Base-by-base conservation (phyloP, 1,140 invertebrate genomes). In the Rhyzopertha dominica region DNA sequence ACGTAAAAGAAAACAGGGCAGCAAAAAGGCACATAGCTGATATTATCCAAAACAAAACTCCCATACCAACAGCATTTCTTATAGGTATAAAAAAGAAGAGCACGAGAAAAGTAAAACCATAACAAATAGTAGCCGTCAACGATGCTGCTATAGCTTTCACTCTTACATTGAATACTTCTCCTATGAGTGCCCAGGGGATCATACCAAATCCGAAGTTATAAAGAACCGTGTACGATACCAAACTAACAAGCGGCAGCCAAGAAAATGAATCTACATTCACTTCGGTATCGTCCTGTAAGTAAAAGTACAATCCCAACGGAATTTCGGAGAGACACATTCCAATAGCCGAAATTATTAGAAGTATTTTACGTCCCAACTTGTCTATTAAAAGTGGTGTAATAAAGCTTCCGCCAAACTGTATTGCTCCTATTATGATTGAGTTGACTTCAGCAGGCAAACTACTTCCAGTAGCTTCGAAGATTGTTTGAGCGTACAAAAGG, bases 131-230 rank as follows among this genome's bases (percentile, higher is more conserved):
- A 0, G 87, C 80, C 0, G 84, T 82, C 4, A 90, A 70, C 0
- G 84, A 77, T 1, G 82, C 81, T 1, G 85, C 87, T 2, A 78
- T 67, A 0, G 84, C 80, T 59, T 87, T 84, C 1, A 87, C 79
- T 50, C 82, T 79, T 0, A 80, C 70, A 1, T 89, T 79, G 52
- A 90, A 86, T 50, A 91, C 76, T 65, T 93, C 86, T 1, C 81
- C 82, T 74, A 89, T 81, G 19, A 93, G 75, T 1, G 87, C 77
- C 86, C 88, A 90, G 0, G 87, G 85, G 5, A 92, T 65, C 0
- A 89, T 85, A 0, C 88, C 88, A 54, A 87, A 82, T 2, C 84
- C 86, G 10, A 52, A 43, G 14, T 54, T 59, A 20, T 62, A 64
- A 7, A 50, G 46, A 4, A 59, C 35, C 14, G 62, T 60, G 31